Evolutionary conservation across 2,113 vertebrate genomes (phyloP).

Genomic region (Phasianus colchicus): DNA sequence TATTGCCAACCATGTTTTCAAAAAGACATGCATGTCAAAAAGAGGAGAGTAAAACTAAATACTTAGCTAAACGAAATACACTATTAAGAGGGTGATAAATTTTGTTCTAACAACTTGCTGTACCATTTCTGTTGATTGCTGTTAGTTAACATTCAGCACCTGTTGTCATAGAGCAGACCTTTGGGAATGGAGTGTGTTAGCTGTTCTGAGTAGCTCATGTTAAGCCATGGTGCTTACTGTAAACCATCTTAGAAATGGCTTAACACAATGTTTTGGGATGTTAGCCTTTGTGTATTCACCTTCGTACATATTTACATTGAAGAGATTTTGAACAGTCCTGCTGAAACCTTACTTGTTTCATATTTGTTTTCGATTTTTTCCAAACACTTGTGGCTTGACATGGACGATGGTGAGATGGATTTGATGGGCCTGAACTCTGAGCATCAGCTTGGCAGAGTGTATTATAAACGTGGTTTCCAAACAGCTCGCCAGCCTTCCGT

Average conservation of each 20-base stretch:
- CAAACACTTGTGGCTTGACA: conserved; percentile 72
- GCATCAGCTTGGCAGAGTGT: conserved; percentile 68
- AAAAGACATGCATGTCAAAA: conserved; percentile 85
- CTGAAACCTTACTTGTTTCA: conserved; percentile 75
- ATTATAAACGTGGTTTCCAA: conserved; percentile 68
- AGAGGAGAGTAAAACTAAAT: conserved; percentile 76
- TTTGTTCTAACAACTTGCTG: conserved; percentile 77
- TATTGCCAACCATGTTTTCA: conserved; percentile 86
- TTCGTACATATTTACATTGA: conserved; percentile 71
- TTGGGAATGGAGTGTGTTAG: conserved; percentile 57
- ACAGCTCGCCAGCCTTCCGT: conserved; percentile 65
- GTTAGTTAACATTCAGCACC: conserved; percentile 75
- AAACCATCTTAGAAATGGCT: conserved; percentile 49
- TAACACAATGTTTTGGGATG: conserved; percentile 56
- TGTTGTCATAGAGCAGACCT: conserved; percentile 63
- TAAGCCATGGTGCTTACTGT: conserved; percentile 51
- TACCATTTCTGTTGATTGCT: conserved; percentile 75
- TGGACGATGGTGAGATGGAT: conserved; percentile 74
- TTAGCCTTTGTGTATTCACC: conserved; percentile 72
- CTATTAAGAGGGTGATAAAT: conserved; percentile 72
- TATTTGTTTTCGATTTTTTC: conserved; percentile 73
- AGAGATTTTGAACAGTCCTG: conserved; percentile 67
- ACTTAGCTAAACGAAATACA: conserved; percentile 74
- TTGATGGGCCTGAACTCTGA: conserved; percentile 74
- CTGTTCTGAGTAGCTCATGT: conserved; percentile 63